Evolutionary conservation across 30 jellyfish, hydroid and myxozoan species (phyloP).

Genomic region (Chrysaora quinquecirrha): DNA sequence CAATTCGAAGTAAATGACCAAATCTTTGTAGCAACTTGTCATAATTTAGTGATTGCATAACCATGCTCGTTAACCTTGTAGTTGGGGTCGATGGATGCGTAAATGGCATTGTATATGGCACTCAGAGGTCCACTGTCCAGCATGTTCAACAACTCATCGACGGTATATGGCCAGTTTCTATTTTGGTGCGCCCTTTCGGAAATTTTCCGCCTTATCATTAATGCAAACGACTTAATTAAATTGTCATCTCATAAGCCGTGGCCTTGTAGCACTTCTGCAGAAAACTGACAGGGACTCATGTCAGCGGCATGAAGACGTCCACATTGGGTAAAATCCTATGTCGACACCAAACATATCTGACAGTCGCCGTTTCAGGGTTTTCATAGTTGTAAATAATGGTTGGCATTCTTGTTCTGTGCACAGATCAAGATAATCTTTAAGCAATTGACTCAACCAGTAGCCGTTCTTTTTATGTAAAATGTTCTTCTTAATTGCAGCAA

Average conservation of each 20-base stretch:
- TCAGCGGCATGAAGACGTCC: slow-evolving; percentile 26
- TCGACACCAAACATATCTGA: neutral
- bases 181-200: neutral
- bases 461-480: neutral
- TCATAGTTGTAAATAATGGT: neutral
- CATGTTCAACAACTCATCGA: slow-evolving; percentile 16
- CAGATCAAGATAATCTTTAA: neutral
- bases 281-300: slow-evolving; percentile 41
- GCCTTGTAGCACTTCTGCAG: slow-evolving; percentile 43
- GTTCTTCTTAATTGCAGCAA: neutral
- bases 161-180: slow-evolving; percentile 14
- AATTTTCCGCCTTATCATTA: neutral
- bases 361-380: neutral
- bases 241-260: slow-evolving; percentile 49
- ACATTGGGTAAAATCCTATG: slow-evolving; percentile 17
- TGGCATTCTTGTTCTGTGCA: neutral
- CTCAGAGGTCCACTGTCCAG: slow-evolving; percentile 30
- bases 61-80: slow-evolving; percentile 23
- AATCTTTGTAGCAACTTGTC: slow-evolving; percentile 18
- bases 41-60: slow-evolving; percentile 13
- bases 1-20: slow-evolving; percentile 44
- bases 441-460: slow-evolving; percentile 1
- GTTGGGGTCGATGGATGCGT: slow-evolving; percentile 32
- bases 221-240: slow-evolving; percentile 20
- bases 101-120: slow-evolving; percentile 37